Conservation (phyloP, 2,113 vertebrate species). For the Callospermophilus lateralis region DNA sequence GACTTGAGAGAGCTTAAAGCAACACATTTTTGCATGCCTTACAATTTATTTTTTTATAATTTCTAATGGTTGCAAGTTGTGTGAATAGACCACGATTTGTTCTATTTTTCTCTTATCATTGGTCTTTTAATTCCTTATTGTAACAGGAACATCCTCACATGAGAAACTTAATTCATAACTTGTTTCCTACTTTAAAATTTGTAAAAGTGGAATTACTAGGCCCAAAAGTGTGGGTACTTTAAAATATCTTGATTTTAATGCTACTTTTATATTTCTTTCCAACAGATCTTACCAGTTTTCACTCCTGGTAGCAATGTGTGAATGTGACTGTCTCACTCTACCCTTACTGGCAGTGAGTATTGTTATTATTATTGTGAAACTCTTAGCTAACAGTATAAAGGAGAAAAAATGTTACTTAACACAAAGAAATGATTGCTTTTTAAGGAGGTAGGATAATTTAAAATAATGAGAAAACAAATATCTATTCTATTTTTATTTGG, state of each 20-base stretch:
- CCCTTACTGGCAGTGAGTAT: neutral
- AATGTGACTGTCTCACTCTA: neutral
- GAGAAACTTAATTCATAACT: neutral
- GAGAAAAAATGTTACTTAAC: neutral
- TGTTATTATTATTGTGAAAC: neutral
- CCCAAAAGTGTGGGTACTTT: neutral
- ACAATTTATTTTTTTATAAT: neutral
- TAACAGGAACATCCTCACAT: neutral
- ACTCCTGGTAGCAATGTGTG: neutral
- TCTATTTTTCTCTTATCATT: neutral
- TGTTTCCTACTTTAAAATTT: slow-evolving; percentile 10
- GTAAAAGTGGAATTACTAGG: neutral
- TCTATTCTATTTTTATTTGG: neutral
- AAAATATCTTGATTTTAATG: slow-evolving; percentile 40
- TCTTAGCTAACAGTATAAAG: slow-evolving; percentile 40
- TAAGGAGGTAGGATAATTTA: neutral
- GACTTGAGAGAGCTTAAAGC: neutral
- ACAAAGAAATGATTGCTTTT: neutral
- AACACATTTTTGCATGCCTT: neutral
- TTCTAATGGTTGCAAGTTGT: neutral
- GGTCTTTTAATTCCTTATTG: neutral
- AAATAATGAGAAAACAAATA: neutral
- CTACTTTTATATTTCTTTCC: neutral
- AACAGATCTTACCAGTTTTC: neutral
- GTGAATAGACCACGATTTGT: neutral